Conservation (phyloP, 2,113 vertebrate genomes). For the Pungitius pungitius region DNA sequence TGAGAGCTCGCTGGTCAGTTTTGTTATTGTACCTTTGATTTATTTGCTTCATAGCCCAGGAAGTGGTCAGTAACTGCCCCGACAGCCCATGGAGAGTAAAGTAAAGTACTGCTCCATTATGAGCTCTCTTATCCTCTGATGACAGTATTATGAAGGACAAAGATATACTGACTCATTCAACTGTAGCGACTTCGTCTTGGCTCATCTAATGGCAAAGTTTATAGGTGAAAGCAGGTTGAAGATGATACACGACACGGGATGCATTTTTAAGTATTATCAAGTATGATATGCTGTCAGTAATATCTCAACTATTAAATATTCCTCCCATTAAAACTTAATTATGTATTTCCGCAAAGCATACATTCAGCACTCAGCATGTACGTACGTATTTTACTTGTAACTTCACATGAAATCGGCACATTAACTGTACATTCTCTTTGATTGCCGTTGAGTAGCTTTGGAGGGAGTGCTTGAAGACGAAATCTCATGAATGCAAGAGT, state of each 20-base stretch:
- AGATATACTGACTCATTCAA: slow-evolving; percentile 44
- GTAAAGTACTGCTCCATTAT: slow-evolving; percentile 63
- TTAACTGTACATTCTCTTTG: slow-evolving; percentile 52
- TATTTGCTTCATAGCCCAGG: slow-evolving; percentile 64
- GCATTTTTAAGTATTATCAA: slow-evolving; percentile 31
- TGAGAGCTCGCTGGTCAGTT: slow-evolving; percentile 61
- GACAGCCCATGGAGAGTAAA: slow-evolving; percentile 58
- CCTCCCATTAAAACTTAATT: slow-evolving; percentile 10
- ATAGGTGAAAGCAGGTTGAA: slow-evolving; percentile 3
- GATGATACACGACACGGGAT: not conserved
- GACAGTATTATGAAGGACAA: slow-evolving; percentile 56
- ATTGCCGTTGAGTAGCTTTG: slow-evolving; percentile 54
- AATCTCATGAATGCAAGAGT: slow-evolving; percentile 66
- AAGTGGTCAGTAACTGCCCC: slow-evolving; percentile 50
- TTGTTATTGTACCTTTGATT: slow-evolving; percentile 78
- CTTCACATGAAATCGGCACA: slow-evolving; percentile 35
- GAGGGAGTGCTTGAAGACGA: slow-evolving; percentile 45
- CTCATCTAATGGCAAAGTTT: slow-evolving; percentile 36
- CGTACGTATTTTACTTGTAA: slow-evolving; percentile 39
- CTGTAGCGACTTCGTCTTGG: slow-evolving; percentile 10
- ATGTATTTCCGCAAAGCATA: slow-evolving; percentile 12
- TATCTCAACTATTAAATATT: slow-evolving; percentile 41
- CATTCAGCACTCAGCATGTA: slow-evolving; percentile 23
- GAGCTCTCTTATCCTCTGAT: slow-evolving; percentile 51
- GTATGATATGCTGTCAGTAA: slow-evolving; percentile 23